These are phyloP conservation scores for Drosophila prostipennis DNA, from an alignment of 2,888 invertebrate genomes.

Conservation along the genomic window DNA sequence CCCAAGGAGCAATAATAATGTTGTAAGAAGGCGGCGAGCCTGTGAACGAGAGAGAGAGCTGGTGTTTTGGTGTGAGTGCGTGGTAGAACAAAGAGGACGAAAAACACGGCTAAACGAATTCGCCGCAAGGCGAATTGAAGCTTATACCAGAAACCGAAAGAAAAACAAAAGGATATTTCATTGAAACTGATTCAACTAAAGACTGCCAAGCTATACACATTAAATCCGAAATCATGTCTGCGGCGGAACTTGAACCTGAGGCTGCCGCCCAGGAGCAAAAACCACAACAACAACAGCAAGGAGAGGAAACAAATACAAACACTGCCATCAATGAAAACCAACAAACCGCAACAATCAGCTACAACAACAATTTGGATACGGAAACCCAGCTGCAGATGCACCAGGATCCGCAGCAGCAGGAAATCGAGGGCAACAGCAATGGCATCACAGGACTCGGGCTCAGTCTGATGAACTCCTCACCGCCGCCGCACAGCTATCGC, in stretches of 20 bases:
- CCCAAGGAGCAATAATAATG: conserved; percentile 39
- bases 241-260: conserved; percentile 70
- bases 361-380: conserved; percentile 47
- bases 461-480: conserved; percentile 82
- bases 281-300: conserved; percentile 46
- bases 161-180: conserved; percentile 23
- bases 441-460: conserved; percentile 54
- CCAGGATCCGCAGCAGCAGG: conserved; percentile 19
- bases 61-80: conserved; percentile 44
- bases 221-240: conserved; percentile 59
- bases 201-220: conserved; percentile 51
- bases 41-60: conserved; percentile 7
- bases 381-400: conserved; percentile 55
- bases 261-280: conserved; percentile 64
- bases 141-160: not conserved
- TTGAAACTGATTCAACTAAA: conserved; percentile 47
- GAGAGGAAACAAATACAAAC: conserved; percentile 26
- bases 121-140: conserved; percentile 24
- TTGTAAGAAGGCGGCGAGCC: conserved; percentile 19
- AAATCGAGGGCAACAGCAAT: conserved; percentile 43
- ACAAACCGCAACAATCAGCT: conserved; percentile 40
- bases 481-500: conserved; percentile 86
- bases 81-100: conserved; percentile 57
- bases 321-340: conserved; percentile 62
- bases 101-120: conserved; percentile 42